A percentile compares a stretch with the other conserved stretches of the same genome.
Conservation (phyloP, 2,113 vertebrate species). For the Rousettus leschenaultii region DNA sequence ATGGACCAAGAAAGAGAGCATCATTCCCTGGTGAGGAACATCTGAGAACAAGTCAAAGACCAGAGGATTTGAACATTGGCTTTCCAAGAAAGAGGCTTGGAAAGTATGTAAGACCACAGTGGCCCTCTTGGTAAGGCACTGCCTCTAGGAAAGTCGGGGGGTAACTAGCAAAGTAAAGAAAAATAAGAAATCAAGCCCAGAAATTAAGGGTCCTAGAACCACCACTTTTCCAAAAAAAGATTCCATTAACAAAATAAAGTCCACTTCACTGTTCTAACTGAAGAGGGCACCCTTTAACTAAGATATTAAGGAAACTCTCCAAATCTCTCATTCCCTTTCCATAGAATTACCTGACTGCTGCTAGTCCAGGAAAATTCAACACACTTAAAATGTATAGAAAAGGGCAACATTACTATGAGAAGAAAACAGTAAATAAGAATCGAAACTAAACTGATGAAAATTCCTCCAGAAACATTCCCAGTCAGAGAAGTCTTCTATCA, state of each 20-base stretch:
- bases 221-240: not conserved
- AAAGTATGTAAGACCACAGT: not conserved
- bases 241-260: not conserved
- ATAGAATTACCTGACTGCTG: not conserved
- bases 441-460: conserved; percentile 10
- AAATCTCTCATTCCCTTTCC: not conserved
- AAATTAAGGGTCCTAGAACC: not conserved
- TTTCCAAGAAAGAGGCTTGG: not conserved
- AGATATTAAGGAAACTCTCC: not conserved
- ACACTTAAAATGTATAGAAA: not conserved
- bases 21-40: not conserved
- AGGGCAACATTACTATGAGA: not conserved
- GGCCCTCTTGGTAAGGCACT: not conserved
- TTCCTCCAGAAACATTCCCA: not conserved
- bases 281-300: conserved; percentile 62
- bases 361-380: not conserved
- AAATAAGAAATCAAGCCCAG: not conserved
- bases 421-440: not conserved
- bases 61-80: not conserved
- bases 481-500: not conserved
- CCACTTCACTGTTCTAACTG: conserved; percentile 43
- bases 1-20: not conserved
- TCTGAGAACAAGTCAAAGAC: not conserved
- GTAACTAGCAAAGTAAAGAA: not conserved
- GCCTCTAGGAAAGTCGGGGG: not conserved